Conservation (phyloP, 2,888 invertebrate genomes). For the Perizoma flavofasciatum region DNA sequence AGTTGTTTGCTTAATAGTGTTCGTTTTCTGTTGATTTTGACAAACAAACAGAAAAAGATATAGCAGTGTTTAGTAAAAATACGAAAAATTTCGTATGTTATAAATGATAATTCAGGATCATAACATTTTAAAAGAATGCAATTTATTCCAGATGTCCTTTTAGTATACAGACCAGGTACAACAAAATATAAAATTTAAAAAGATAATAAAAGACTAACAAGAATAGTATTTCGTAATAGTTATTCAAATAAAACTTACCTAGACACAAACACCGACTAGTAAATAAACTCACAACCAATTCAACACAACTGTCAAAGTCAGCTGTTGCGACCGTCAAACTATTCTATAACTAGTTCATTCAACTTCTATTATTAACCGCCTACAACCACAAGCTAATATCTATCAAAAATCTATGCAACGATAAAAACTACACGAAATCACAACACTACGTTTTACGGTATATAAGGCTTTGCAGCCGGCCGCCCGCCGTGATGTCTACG, state of each 20-base stretch:
- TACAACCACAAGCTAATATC: slow-evolving; percentile 26
- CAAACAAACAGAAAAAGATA: no score
- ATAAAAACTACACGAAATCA: slow-evolving; percentile 34
- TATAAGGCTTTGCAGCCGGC: slow-evolving; percentile 52
- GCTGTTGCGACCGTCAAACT: slow-evolving; percentile 42
- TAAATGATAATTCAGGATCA: no score
- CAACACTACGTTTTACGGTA: slow-evolving; percentile 40
- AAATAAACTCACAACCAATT: slow-evolving; percentile 40
- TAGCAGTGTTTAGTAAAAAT: no score
- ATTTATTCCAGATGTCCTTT: no score
- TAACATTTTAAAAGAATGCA: no score
- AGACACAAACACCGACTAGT: slow-evolving; percentile 25
- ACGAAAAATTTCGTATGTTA: no score
- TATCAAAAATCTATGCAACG: slow-evolving; percentile 22
- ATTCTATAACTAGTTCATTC: slow-evolving; percentile 39
- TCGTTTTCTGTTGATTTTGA: no score
- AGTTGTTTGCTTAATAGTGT: no score
- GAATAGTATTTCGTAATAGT: no score
- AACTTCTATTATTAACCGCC: slow-evolving; percentile 41
- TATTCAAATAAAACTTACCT: slow-evolving; percentile 20
- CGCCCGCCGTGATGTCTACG: slow-evolving; percentile 57
- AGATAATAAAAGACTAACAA: no score
- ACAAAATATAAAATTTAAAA: no score
- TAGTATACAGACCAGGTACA: no score
- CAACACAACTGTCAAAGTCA: slow-evolving; percentile 46